These are phyloP conservation scores for Piezodorus guildinii DNA, from an alignment of 1,140 invertebrate species.

Conservation along the genomic window DNA sequence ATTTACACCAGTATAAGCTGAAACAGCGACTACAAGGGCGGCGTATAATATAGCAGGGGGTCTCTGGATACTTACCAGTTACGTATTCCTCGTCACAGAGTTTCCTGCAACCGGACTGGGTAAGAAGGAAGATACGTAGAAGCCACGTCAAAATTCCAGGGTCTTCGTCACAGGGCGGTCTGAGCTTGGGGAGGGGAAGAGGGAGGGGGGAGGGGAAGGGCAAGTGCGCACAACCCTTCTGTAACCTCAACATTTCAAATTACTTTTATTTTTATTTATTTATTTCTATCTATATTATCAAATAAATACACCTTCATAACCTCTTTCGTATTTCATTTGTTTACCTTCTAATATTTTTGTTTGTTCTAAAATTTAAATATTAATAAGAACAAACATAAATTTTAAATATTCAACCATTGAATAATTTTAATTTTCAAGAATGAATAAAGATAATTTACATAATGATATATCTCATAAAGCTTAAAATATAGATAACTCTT, in stretches of 20 bases:
- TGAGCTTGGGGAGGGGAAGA: neutral
- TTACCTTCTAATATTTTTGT: too few relatives aligned
- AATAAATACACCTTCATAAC: too few relatives aligned
- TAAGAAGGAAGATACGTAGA: slow-evolving; percentile 82
- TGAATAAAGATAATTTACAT: too few relatives aligned
- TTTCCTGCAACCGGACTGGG: slow-evolving; percentile 85
- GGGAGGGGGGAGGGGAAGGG: neutral
- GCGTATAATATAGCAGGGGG: neutral
- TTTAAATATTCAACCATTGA: too few relatives aligned
- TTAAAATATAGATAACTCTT: too few relatives aligned
- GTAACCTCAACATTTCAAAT: neutral
- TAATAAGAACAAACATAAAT: too few relatives aligned
- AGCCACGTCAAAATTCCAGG: slow-evolving; percentile 86
- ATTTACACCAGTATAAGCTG: neutral
- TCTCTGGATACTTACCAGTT: slow-evolving; percentile 45
- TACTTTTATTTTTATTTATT: neutral
- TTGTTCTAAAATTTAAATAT: too few relatives aligned
- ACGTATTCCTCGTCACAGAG: slow-evolving; percentile 88
- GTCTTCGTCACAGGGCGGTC: slow-evolving; percentile 68
- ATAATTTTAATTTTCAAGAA: too few relatives aligned
- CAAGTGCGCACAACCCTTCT: neutral
- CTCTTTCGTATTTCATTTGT: too few relatives aligned
- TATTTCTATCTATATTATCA: too few relatives aligned
- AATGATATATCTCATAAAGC: too few relatives aligned
- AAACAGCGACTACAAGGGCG: neutral